phyloP scores from a whole-genome alignment of 2,113 vertebrate genomes.

The Microcebus jonahi region DNA sequence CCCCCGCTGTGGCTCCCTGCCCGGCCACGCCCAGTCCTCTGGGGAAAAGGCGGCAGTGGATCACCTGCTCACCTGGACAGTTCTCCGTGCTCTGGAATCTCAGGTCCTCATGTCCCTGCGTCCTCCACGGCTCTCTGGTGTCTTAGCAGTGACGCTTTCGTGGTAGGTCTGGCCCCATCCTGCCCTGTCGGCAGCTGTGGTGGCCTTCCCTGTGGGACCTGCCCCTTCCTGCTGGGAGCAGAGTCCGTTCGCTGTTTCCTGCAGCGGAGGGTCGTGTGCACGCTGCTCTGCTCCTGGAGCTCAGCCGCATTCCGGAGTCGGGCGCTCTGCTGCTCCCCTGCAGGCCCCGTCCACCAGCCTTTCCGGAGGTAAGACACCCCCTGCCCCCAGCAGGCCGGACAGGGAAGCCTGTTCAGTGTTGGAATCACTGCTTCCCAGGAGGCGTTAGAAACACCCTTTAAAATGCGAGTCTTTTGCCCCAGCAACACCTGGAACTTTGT shows the following conservation, averaged over 20 bases:
- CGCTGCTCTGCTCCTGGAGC: too few species aligned
- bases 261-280: background rate
- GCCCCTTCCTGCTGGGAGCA: background rate
- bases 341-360: background rate
- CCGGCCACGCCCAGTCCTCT: too few species aligned
- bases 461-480: background rate
- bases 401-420: background rate
- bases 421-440: background rate
- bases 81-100: fast-evolving
- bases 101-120: background rate
- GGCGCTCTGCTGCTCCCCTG: background rate
- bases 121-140: background rate
- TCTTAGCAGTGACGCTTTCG: fast-evolving
- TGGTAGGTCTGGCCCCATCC: fast-evolving
- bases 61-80: background rate
- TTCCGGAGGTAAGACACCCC: background rate
- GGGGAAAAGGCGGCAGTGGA: fast-evolving
- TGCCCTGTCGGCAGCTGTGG: fast-evolving
- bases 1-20: too few species aligned
- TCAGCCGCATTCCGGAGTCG: too few species aligned
- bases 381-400: background rate
- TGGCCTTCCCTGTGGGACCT: background rate
- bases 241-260: too few species aligned
- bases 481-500: background rate
- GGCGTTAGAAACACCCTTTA: background rate